Conservation (phyloP, 2,113 vertebrate genomes). For the Ochotona curzoniae region DNA sequence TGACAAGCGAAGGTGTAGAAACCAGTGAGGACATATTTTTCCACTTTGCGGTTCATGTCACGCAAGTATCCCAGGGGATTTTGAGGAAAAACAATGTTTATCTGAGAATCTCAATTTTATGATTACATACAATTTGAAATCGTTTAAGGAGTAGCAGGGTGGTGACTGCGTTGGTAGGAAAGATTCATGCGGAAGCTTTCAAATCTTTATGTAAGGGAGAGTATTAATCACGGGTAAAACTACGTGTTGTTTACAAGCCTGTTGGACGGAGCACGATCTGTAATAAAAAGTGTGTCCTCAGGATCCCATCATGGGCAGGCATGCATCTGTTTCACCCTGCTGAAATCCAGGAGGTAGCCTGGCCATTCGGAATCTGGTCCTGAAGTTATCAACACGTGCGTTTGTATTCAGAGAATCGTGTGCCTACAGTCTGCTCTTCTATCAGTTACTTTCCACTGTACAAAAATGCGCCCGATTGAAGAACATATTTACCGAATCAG, state of each 20-base stretch:
- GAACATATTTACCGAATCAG: conserved; percentile 24
- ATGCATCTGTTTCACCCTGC: conserved; percentile 37
- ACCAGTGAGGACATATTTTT: conserved; percentile 74
- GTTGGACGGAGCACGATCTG: conserved; percentile 45
- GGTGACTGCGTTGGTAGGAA: background rate
- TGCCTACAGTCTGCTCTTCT: conserved; percentile 20
- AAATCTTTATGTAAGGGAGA: conserved; percentile 51
- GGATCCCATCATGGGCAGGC: background rate
- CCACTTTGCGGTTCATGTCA: conserved; percentile 74
- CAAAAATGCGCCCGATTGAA: conserved; percentile 53
- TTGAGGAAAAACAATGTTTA: conserved; percentile 74
- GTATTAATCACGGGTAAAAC: conserved; percentile 63
- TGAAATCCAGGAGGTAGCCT: conserved; percentile 1
- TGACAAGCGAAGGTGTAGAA: conserved; percentile 74
- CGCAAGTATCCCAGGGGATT: conserved; percentile 50
- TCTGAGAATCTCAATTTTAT: conserved; percentile 73
- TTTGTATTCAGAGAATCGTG: background rate
- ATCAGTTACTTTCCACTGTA: conserved; percentile 39
- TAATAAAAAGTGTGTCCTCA: conserved; percentile 61
- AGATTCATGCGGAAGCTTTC: conserved; percentile 13
- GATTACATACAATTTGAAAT: conserved; percentile 57
- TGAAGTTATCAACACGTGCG: background rate
- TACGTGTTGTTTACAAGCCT: conserved; percentile 75
- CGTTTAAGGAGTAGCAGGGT: conserved; percentile 10
- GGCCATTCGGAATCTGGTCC: background rate